A percentile compares a stretch with the other conserved stretches of the same genome.
These are phyloP conservation scores for Drosophila littoralis DNA, from an alignment of 1,140 invertebrate species.

Conservation along the genomic window DNA sequence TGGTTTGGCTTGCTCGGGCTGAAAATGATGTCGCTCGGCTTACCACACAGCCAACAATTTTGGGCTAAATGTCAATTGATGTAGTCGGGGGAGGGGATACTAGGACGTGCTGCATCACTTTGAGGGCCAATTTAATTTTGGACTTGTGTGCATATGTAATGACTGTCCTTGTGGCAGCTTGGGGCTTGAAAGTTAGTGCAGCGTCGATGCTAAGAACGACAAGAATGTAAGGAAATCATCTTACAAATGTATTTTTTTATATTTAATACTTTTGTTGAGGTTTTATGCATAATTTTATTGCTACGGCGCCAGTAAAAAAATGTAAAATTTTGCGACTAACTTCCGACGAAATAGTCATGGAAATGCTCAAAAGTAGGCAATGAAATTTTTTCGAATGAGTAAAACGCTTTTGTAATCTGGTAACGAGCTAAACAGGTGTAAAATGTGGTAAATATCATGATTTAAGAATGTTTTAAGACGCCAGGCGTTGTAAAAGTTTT, in stretches of 20 bases:
- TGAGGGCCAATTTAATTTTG: constrained; percentile 44
- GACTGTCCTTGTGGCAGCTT: constrained; percentile 14
- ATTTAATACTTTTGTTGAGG: background rate
- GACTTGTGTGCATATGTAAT: constrained; percentile 40
- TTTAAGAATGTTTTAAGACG: background rate
- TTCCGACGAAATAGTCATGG: background rate
- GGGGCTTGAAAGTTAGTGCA: constrained; percentile 2
- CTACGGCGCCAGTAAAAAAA: too few relatives aligned
- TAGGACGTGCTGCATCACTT: constrained; percentile 32
- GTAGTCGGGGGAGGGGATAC: background rate
- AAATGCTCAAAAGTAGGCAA: constrained; percentile 3
- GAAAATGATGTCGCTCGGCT: constrained; percentile 46
- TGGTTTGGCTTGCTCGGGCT: constrained; percentile 44
- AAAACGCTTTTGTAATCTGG: too few relatives aligned
- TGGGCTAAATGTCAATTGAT: constrained; percentile 35
- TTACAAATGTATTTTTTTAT: background rate
- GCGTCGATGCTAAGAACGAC: constrained; percentile 4
- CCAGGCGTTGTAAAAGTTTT: background rate
- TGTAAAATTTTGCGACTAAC: too few relatives aligned
- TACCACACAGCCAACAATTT: constrained; percentile 45
- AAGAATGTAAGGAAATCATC: background rate
- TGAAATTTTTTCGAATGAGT: too few relatives aligned
- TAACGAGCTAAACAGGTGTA: too few relatives aligned
- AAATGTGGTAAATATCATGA: too few relatives aligned
- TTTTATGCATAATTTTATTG: too few relatives aligned